Evolutionary conservation across 2,888 invertebrate genomes (phyloP).

Genomic region (Drosophila setosimentum): DNA sequence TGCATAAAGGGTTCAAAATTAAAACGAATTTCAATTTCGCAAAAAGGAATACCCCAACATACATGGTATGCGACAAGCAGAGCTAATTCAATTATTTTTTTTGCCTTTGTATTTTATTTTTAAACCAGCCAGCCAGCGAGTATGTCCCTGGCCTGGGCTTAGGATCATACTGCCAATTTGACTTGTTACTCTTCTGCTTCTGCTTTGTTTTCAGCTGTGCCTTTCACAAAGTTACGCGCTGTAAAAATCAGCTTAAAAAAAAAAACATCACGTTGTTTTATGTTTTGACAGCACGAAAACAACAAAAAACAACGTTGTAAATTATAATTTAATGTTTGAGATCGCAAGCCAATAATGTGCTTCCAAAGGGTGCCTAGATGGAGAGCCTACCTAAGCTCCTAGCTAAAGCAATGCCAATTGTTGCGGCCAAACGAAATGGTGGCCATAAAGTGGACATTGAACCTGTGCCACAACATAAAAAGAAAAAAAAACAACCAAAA

Average conservation of each 20-base stretch:
- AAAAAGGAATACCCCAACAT: constrained; percentile 22
- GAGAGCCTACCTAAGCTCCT: constrained; percentile 23
- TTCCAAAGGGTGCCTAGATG: constrained; percentile 18
- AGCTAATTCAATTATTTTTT: constrained; percentile 71
- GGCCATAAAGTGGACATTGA: constrained; percentile 22
- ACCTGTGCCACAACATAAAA: constrained; percentile 44
- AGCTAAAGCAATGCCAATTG: constrained; percentile 21
- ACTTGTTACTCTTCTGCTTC: not conserved
- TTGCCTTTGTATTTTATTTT: constrained; percentile 3
- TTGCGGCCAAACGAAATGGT: constrained; percentile 4
- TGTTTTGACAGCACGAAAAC: constrained; percentile 56
- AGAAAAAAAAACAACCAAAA: constrained; percentile 12
- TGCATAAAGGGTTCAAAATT: constrained; percentile 43
- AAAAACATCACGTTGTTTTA: constrained; percentile 77
- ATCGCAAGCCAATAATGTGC: constrained; percentile 65
- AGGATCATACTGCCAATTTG: constrained; percentile 22
- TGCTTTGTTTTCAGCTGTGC: constrained; percentile 38
- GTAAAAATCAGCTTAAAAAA: constrained; percentile 76
- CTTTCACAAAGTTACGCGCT: constrained; percentile 64
- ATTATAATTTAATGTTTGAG: constrained; percentile 80
- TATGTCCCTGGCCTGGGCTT: constrained; percentile 37
- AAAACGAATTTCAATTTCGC: constrained; percentile 51
- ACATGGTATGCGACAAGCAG: constrained; percentile 57
- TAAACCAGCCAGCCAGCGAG: constrained; percentile 10
- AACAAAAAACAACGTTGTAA: constrained; percentile 79